Conservation (phyloP, 2,113 vertebrate species). For the Columbina picui region DNA sequence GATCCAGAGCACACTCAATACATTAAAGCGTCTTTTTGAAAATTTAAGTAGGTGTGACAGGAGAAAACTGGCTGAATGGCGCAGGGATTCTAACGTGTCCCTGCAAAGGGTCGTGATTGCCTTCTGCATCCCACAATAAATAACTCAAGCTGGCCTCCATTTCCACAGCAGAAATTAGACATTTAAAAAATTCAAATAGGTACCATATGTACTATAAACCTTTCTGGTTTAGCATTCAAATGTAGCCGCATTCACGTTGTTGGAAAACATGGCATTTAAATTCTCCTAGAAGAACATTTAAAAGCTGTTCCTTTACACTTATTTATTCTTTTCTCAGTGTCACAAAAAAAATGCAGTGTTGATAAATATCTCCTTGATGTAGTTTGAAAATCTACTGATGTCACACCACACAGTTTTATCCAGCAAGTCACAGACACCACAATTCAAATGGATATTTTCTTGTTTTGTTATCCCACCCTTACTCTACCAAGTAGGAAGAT, state of each 20-base stretch:
- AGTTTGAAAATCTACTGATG: background rate
- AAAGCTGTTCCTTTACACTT: constrained; percentile 11
- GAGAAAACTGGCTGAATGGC: constrained; percentile 56
- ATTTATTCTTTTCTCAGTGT: background rate
- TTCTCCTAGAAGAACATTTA: constrained; percentile 15
- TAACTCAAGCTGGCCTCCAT: constrained; percentile 64
- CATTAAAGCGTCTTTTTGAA: constrained; percentile 70
- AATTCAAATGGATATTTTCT: background rate
- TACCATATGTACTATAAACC: constrained; percentile 53
- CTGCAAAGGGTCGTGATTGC: constrained; percentile 54
- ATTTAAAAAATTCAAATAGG: constrained; percentile 66
- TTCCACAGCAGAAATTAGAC: constrained; percentile 60
- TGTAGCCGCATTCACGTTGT: background rate
- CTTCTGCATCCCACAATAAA: constrained; percentile 67
- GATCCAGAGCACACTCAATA: constrained; percentile 62
- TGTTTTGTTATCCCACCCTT: background rate
- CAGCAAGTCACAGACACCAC: background rate
- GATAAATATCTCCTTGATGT: background rate
- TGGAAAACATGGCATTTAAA: constrained; percentile 14
- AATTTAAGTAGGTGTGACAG: constrained; percentile 73
- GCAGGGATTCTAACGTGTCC: constrained; percentile 31
- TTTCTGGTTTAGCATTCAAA: constrained; percentile 52
- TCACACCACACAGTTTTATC: background rate
- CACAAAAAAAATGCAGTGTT: background rate
- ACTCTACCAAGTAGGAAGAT: background rate